These are phyloP conservation scores for Euphonia xanthogaster DNA, from an alignment of 2,797 vertebrate genomes.

Conservation along the genomic window DNA sequence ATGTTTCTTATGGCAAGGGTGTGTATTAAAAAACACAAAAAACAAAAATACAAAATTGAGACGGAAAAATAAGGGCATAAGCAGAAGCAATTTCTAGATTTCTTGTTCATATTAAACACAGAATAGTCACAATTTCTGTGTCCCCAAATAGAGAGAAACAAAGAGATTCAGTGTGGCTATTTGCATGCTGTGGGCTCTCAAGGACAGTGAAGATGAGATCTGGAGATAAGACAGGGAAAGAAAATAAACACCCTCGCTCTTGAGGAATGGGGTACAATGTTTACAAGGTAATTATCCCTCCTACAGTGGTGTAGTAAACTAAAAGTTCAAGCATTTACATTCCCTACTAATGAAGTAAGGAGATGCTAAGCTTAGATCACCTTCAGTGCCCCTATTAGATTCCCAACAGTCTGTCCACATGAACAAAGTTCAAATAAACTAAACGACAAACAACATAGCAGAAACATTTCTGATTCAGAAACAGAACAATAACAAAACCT, in stretches of 20 bases:
- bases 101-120: neutral
- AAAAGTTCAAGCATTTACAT: neutral
- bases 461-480: neutral
- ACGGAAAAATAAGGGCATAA: neutral
- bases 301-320: neutral
- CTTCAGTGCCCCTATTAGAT: neutral
- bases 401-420: neutral
- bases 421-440: neutral
- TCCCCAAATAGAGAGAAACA: neutral
- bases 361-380: neutral
- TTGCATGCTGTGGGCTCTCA: neutral
- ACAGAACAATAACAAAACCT: neutral
- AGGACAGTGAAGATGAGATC: neutral
- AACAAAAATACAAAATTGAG: neutral
- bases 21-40: neutral
- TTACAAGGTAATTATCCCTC: neutral
- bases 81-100: neutral
- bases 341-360: neutral
- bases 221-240: neutral
- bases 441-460: neutral
- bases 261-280: neutral
- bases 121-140: neutral
- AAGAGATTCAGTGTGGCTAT: neutral
- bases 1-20: neutral
- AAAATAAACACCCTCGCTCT: neutral